phyloP scores from a whole-genome alignment of 2,113 vertebrate genomes.

The Caretta caretta region DNA sequence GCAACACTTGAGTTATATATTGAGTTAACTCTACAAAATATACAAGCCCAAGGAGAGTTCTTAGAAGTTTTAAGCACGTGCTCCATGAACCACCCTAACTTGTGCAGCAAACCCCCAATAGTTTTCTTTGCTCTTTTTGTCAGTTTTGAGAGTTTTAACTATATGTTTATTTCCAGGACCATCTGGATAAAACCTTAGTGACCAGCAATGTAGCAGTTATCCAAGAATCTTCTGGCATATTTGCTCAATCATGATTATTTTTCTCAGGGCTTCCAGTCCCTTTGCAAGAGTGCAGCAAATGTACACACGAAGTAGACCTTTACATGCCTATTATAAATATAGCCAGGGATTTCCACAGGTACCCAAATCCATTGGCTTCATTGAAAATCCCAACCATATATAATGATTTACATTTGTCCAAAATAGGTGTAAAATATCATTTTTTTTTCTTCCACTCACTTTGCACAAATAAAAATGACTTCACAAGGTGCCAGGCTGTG shows the following conservation, averaged over 20 bases:
- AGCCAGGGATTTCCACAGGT: neutral
- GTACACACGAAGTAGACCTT: rapidly evolving
- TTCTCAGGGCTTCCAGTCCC: neutral
- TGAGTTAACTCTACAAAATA: neutral
- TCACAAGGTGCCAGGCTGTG: rapidly evolving
- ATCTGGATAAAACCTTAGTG: neutral
- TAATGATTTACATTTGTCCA: neutral
- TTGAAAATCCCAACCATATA: neutral
- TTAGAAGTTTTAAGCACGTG: neutral
- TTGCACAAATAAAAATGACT: neutral
- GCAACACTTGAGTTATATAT: neutral
- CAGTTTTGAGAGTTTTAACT: neutral
- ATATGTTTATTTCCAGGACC: neutral
- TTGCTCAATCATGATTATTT: neutral
- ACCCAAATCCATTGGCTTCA: neutral
- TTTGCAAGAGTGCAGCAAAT: neutral
- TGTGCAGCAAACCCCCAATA: neutral
- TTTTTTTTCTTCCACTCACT: rapidly evolving
- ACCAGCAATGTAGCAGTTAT: neutral
- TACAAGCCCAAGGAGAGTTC: neutral
- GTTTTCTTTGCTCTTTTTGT: neutral
- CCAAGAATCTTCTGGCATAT: neutral
- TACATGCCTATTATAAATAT: neutral
- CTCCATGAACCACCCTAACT: neutral
- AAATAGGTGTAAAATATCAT: neutral